Base-by-base conservation (phyloP, 2,797 vertebrate species). In the Acanthiza pusilla region DNA sequence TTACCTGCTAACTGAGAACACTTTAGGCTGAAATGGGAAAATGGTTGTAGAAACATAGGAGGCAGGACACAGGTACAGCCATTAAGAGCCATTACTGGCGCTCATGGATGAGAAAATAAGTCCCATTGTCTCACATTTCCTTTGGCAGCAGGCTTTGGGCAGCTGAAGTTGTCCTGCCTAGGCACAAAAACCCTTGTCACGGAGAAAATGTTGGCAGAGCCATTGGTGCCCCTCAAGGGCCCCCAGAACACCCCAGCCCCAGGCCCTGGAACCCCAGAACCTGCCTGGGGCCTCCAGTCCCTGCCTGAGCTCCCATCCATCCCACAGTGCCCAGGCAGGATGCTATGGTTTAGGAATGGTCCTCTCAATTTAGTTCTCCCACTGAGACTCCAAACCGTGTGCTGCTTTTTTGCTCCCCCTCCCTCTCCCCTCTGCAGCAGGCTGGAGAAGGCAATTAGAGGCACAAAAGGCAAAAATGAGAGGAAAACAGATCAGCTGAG, bases 371-470 rank as follows among this genome's bases (percentile, higher is more conserved):
- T 11, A 17, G 19, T 15, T 8, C 13, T 84, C 18, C 16, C 15
- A 20, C 13, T 32, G 40, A 60, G 22, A 32, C 47, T 60, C 26
- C 34, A 25, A 42, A 15, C 18, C 21, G 4, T 1, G 5, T 5
- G 13, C 2, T 23, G 7, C 13, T 18, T 29, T 22, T 21, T 36
- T 13, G 11, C 26, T 42, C 25, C 6, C 5, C 4, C 5, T 32
- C 20, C 12, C 15, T 36, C 20, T 55, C 25, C 25, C 34, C 7
- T 34, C 40, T 36, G 15, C 36, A 38, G 54, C 0, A 0, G 10
- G 14, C 20, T 58, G 38, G 6, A 48, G 47, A 42, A 7, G 10
- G 66, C 7, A 77, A 36, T 15, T 32, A 22, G 16, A 47, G 26
- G 30, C 45, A 36, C 15, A 7, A 42, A 47, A 23, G 15, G 6